Percentiles rank a stretch among this genome's conserved stretches.
Evolutionary conservation across 30 jellyfish, hydroid and myxozoan genomes (phyloP).

Genomic region (Rhopilema esculentum): DNA sequence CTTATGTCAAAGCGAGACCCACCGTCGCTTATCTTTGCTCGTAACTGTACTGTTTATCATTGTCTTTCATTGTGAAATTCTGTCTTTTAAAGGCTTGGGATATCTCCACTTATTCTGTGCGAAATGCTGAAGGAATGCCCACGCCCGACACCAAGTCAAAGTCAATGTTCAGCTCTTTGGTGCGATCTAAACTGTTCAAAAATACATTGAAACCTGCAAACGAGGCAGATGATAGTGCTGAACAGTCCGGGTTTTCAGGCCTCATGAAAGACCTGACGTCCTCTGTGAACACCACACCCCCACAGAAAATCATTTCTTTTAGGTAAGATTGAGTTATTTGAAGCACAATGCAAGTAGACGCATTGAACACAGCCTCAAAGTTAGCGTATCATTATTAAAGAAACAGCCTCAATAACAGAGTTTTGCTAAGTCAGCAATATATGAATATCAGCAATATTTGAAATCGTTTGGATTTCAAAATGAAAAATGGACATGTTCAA

Average conservation of each 20-base stretch:
- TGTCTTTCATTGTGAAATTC: too few relatives aligned
- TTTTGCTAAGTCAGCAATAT: too few relatives aligned
- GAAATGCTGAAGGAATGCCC: not conserved
- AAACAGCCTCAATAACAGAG: too few relatives aligned
- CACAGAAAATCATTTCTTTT: constrained; percentile 40
- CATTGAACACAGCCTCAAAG: too few relatives aligned
- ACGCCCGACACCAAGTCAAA: constrained; percentile 7
- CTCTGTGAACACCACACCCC: constrained; percentile 53
- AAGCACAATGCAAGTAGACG: too few relatives aligned
- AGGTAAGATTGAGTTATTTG: constrained; percentile 27
- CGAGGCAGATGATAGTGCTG: not conserved
- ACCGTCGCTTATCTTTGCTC: too few relatives aligned
- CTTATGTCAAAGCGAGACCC: too few relatives aligned
- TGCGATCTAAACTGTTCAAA: not conserved
- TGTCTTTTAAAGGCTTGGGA: constrained; percentile 60
- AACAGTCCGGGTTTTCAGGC: constrained; percentile 23
- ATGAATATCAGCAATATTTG: too few relatives aligned
- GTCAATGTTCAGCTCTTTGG: constrained; percentile 4
- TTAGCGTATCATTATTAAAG: too few relatives aligned
- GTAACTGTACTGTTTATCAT: too few relatives aligned
- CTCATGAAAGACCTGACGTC: constrained; percentile 41
- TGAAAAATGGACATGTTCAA: too few relatives aligned
- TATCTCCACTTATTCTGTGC: constrained; percentile 59
- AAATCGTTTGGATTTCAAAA: too few relatives aligned
- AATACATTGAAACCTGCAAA: not conserved